These are phyloP conservation scores for Semnornis frantzii DNA, from an alignment of 2,113 vertebrate species.

Conservation along the genomic window DNA sequence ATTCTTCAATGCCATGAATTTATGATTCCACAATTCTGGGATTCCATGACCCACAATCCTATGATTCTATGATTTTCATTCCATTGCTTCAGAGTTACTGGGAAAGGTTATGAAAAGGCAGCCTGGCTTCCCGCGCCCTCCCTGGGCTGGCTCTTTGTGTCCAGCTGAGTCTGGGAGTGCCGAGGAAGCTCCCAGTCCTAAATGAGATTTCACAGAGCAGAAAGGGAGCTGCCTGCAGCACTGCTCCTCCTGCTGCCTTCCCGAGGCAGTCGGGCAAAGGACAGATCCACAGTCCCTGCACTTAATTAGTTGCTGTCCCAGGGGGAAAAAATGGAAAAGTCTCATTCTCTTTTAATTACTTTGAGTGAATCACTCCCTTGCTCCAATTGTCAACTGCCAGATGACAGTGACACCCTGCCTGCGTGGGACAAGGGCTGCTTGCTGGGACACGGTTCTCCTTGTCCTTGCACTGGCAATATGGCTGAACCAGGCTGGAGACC, in stretches of 20 bases:
- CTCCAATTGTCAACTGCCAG: background rate
- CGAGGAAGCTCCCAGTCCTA: background rate
- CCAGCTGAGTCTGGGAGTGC: background rate
- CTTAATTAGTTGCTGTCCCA: background rate
- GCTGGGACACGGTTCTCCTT: background rate
- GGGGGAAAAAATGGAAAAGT: background rate
- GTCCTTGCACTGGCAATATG: fast-evolving
- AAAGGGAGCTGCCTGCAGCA: background rate
- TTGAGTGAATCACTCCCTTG: conserved; percentile 26
- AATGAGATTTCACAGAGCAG: background rate
- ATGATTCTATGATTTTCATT: background rate
- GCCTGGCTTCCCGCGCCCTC: background rate
- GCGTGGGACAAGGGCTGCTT: background rate
- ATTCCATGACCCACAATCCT: too few species aligned
- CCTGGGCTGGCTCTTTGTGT: background rate
- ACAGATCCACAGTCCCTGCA: background rate
- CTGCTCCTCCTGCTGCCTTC: background rate
- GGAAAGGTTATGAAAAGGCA: background rate
- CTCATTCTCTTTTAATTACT: conserved; percentile 22
- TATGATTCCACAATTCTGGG: too few species aligned
- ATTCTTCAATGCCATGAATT: too few species aligned
- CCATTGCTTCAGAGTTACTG: background rate
- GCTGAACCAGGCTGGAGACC: background rate
- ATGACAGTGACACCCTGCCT: background rate
- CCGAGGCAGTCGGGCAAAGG: background rate